These are phyloP conservation scores for Porphyrio hochstetteri DNA, from an alignment of 2,113 vertebrate species.

Conservation along the genomic window DNA sequence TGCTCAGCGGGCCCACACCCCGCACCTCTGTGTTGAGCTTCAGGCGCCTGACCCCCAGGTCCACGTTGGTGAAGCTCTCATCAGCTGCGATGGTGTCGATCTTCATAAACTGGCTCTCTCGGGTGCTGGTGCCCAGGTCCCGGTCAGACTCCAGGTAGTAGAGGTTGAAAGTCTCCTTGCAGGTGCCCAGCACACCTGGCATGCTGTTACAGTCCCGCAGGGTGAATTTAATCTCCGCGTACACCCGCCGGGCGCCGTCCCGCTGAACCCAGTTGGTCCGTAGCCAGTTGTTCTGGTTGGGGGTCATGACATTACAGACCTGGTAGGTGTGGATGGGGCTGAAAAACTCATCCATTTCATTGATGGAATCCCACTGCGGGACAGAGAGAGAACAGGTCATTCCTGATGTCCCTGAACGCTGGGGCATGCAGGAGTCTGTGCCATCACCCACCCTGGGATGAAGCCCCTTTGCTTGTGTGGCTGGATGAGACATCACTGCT, in stretches of 20 bases:
- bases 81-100: slow-evolving; percentile 96
- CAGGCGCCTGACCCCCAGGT: slow-evolving; percentile 91
- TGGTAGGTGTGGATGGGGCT: slow-evolving; percentile 96
- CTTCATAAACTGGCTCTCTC: slow-evolving; percentile 92
- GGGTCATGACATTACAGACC: slow-evolving; percentile 97
- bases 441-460: neutral
- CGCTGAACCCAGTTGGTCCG: slow-evolving; percentile 91
- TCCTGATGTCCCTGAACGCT: accelerated
- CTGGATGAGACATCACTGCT: neutral
- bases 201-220: slow-evolving; percentile 97
- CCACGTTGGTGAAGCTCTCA: slow-evolving; percentile 94
- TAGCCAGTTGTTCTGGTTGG: slow-evolving; percentile 98
- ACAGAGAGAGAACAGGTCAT: neutral
- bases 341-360: slow-evolving; percentile 96
- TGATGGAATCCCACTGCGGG: slow-evolving; percentile 95
- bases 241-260: slow-evolving; percentile 88
- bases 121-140: slow-evolving; percentile 84
- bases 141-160: slow-evolving; percentile 93
- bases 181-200: slow-evolving; percentile 93
- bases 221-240: slow-evolving; percentile 95
- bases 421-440: too few relatives aligned
- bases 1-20: slow-evolving; percentile 87
- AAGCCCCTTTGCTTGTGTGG: neutral
- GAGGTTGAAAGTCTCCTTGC: slow-evolving; percentile 98
- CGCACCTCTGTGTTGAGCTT: slow-evolving; percentile 96